phyloP scores from a whole-genome alignment of 2,113 vertebrate genomes.

The Kryptolebias marmoratus region DNA sequence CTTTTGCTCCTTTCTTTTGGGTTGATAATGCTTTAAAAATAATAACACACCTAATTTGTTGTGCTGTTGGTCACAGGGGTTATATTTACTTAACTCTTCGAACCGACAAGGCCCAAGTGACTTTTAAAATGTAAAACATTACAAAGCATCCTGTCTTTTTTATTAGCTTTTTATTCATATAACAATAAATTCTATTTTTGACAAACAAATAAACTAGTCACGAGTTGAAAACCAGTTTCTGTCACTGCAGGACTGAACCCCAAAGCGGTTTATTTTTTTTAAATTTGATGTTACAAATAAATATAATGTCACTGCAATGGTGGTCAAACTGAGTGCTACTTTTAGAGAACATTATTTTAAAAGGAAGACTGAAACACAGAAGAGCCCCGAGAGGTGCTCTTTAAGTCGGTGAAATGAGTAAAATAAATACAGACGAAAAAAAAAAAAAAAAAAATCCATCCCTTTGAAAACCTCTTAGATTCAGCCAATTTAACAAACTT shows the following conservation, averaged over 20 bases:
- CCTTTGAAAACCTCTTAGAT: constrained; percentile 53
- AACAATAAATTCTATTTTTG: not conserved
- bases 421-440: constrained; percentile 44
- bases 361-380: constrained; percentile 28
- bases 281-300: constrained; percentile 24
- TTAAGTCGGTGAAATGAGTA: constrained; percentile 24
- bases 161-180: constrained; percentile 21
- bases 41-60: no score
- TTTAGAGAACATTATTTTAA: constrained; percentile 13
- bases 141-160: not conserved
- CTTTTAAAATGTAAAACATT: not conserved
- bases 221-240: not conserved
- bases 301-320: not conserved
- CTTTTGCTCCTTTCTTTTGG: no score
- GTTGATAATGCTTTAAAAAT: no score
- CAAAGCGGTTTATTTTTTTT: constrained; percentile 11
- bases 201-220: constrained; percentile 2
- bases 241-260: constrained; percentile 2
- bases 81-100: no score
- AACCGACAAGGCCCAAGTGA: not conserved
- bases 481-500: constrained; percentile 65
- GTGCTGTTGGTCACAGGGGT: no score
- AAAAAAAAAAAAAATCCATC: constrained; percentile 23
- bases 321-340: constrained; percentile 20
- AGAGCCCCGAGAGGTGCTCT: not conserved